These are phyloP conservation scores for Colletes latitarsis DNA, from an alignment of 1,140 invertebrate species.

Conservation along the genomic window DNA sequence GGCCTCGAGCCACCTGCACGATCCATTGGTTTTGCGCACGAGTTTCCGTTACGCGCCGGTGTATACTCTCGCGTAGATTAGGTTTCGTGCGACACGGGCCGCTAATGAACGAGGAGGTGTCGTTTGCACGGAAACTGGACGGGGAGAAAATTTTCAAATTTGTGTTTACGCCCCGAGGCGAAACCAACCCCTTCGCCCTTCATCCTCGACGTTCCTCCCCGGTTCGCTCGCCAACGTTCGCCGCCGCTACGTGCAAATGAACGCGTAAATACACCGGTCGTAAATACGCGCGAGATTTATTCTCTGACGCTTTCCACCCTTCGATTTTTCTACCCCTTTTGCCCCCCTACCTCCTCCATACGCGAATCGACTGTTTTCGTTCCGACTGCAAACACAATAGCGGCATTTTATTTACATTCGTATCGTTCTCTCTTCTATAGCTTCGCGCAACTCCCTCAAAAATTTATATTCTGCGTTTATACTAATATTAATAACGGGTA, in stretches of 20 bases:
- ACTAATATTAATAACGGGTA: no score
- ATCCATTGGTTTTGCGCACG: slow-evolving; percentile 43
- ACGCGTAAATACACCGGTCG: slow-evolving; percentile 55
- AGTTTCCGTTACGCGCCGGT: slow-evolving; percentile 33
- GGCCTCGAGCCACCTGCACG: slow-evolving; percentile 33
- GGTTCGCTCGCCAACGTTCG: slow-evolving; percentile 14
- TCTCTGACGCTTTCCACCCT: neutral
- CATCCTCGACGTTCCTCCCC: neutral
- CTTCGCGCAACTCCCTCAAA: neutral
- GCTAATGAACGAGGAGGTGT: slow-evolving; percentile 73
- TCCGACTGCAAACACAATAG: neutral
- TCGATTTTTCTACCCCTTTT: neutral
- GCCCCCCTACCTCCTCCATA: neutral
- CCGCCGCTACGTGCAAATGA: slow-evolving; percentile 40
- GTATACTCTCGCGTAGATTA: slow-evolving; percentile 62
- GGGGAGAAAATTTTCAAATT: slow-evolving; percentile 67
- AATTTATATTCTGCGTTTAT: no score
- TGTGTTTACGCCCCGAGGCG: slow-evolving; percentile 55
- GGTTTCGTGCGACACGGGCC: slow-evolving; percentile 67
- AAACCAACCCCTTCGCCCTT: slow-evolving; percentile 13
- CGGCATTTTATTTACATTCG: neutral
- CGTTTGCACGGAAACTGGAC: slow-evolving; percentile 65
- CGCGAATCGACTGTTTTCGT: neutral
- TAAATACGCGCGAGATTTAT: slow-evolving; percentile 59
- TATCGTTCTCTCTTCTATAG: neutral